phyloP scores from a whole-genome alignment of 1,140 invertebrate species.

The Thrips palmi region DNA sequence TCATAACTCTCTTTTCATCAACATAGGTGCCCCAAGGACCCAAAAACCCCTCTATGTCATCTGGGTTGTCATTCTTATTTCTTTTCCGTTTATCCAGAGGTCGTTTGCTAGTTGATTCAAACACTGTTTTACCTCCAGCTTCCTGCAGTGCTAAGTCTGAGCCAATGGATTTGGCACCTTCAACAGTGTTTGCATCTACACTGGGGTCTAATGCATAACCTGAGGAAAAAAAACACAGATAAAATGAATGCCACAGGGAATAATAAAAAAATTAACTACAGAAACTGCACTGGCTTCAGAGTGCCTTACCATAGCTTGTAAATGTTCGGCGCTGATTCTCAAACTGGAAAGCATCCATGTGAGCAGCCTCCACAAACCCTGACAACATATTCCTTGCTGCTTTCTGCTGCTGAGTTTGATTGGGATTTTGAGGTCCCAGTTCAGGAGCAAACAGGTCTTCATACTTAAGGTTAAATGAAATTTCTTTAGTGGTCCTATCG shows the following conservation, averaged over 20 bases:
- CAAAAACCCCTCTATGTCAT: conserved; percentile 85
- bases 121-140: conserved; percentile 63
- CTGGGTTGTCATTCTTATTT: conserved; percentile 73
- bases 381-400: conserved; percentile 80
- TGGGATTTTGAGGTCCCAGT: conserved; percentile 80
- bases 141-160: conserved; percentile 37
- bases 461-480: conserved; percentile 84
- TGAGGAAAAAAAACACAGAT: conserved; percentile 19
- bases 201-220: conserved; percentile 92
- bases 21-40: conserved; percentile 94
- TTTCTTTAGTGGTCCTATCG: conserved; percentile 56
- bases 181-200: conserved; percentile 41
- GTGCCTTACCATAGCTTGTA: conserved; percentile 55
- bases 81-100: conserved; percentile 77
- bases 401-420: conserved; percentile 71
- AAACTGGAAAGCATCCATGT: conserved; percentile 95
- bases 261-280: conserved; percentile 2
- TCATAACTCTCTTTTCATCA: conserved; percentile 74
- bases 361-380: conserved; percentile 87
- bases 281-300: neutral
- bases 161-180: conserved; percentile 45
- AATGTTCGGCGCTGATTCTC: conserved; percentile 95
- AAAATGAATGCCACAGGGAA: conserved; percentile 1
- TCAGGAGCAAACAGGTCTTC: conserved; percentile 89
- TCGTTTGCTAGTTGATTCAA: conserved; percentile 58